Evolutionary conservation across 2,113 vertebrate species (phyloP), one percentile per base, ranked within the genome.

Genomic region (Rynchops niger): DNA sequence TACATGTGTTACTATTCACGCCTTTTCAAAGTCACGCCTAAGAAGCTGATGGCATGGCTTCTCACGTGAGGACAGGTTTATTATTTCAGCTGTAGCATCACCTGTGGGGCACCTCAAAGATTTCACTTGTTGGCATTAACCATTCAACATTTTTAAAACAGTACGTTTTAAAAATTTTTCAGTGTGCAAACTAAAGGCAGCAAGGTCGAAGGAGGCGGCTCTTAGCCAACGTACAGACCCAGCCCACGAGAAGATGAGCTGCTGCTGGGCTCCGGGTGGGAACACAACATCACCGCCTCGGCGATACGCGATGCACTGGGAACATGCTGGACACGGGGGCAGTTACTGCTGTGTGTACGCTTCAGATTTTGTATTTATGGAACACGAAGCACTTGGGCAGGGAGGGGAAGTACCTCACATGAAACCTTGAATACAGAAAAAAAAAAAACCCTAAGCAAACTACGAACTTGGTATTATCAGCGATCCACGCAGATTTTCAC

Each of bases 261-360:
- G 67, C 59, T 81, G 42, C 5, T 25, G 53, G 67, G 47, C 38
- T 49, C 12, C 25, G 25, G 8, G 43, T 62, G 65, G 53, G 65
- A 92, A 72, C 55, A 36, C 20, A 56, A 0, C 5, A 47, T 36
- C 77, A 17, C 21, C 38, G 50, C 22, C 65, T 16, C 1, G 0
- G n/a, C 20, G 43, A 78, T 25, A 26, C 0, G 16, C 29, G 50
- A 6, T 1, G 26, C 14, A 13, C 40, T 19, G 34, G 63, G 82
- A 81, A 58, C 30, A 15, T 0, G 3, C 29, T 22, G 53, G 67
- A 50, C 42, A 23, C 1, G 0, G 4, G 8, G 13, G 32, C 40
- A 82, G n/a, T 11, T 82, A 43, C 45, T 30, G n/a, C 67, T 58
- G 3, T 2, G 36, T 13, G 26, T 36, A 42, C 76, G 20, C 82